Percentiles rank a stretch among this genome's conserved stretches.
Conservation (phyloP, 2,113 vertebrate genomes). For the Misgurnus mizolepis region DNA sequence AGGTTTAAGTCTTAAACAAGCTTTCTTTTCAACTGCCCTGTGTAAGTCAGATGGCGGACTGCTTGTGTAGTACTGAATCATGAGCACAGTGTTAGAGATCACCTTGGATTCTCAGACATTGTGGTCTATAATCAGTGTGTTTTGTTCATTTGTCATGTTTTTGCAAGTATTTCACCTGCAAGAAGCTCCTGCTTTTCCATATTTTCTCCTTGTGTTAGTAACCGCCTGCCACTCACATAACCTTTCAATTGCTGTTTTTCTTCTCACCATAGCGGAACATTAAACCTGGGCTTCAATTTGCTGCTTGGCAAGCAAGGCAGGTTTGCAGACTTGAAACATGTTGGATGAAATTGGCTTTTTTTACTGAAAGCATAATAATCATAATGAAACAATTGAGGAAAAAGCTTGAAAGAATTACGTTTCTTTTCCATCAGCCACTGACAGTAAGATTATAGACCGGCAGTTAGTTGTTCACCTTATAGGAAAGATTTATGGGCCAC, state of each 20-base stretch:
- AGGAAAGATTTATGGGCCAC: background rate
- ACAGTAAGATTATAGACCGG: conserved; percentile 41
- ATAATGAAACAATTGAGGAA: conserved; percentile 60
- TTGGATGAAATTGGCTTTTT: background rate
- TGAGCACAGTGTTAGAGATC: background rate
- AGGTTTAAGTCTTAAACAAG: background rate
- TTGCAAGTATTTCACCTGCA: background rate
- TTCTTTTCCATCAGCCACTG: conserved; percentile 39
- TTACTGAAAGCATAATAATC: conserved; percentile 61
- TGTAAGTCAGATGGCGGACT: background rate
- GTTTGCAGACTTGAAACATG: conserved; percentile 59
- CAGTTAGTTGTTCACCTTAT: background rate
- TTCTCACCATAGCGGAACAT: conserved; percentile 72
- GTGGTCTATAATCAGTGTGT: conserved; percentile 17
- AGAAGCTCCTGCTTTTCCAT: background rate
- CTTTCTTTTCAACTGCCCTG: background rate
- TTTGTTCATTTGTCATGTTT: conserved; percentile 23
- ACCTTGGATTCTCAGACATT: background rate
- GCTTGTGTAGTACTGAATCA: conserved; percentile 13
- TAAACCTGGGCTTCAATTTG: conserved; percentile 75
- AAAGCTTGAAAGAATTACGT: conserved; percentile 50
- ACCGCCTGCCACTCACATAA: conserved; percentile 73
- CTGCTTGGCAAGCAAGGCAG: conserved; percentile 68
- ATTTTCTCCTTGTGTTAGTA: conserved; percentile 67
- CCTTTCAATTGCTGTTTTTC: conserved; percentile 78